These are phyloP conservation scores for Drosophila ambigua DNA, from an alignment of 1,140 invertebrate genomes.

Conservation along the genomic window DNA sequence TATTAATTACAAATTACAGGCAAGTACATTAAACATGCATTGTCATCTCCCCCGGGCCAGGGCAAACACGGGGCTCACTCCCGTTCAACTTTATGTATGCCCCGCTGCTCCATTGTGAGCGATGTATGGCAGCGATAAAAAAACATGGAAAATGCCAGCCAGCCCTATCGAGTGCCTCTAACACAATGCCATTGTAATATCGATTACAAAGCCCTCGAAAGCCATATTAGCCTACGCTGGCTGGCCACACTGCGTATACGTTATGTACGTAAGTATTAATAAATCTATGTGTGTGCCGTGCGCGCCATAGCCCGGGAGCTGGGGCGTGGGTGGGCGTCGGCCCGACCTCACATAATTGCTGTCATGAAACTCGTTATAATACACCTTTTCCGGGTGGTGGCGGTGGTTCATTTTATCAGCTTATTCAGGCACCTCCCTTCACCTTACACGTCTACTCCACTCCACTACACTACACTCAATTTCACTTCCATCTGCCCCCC, in stretches of 20 bases:
- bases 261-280: slow-evolving; percentile 58
- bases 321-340: slow-evolving; percentile 2
- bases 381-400: slow-evolving; percentile 29
- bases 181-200: slow-evolving; percentile 79
- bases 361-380: slow-evolving; percentile 75
- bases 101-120: slow-evolving; percentile 35
- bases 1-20: slow-evolving; percentile 51
- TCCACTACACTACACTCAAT: slow-evolving; percentile 26
- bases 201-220: slow-evolving; percentile 74
- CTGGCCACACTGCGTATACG: slow-evolving; percentile 40
- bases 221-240: slow-evolving; percentile 36
- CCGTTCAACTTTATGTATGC: slow-evolving; percentile 19
- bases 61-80: slow-evolving; percentile 31
- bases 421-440: slow-evolving; percentile 3
- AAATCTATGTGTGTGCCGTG: slow-evolving; percentile 5
- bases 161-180: slow-evolving; percentile 37
- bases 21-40: slow-evolving; percentile 49
- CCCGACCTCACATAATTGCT: slow-evolving; percentile 65
- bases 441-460: not conserved
- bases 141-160: slow-evolving; percentile 25
- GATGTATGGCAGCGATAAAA: slow-evolving; percentile 65
- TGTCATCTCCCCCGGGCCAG: slow-evolving; percentile 43
- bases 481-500: slow-evolving; percentile 30
- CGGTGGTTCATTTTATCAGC: slow-evolving; percentile 37
- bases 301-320: not conserved